These are phyloP conservation scores for Gasterosteus aculeatus DNA, from an alignment of 2,113 vertebrate species.

Conservation along the genomic window DNA sequence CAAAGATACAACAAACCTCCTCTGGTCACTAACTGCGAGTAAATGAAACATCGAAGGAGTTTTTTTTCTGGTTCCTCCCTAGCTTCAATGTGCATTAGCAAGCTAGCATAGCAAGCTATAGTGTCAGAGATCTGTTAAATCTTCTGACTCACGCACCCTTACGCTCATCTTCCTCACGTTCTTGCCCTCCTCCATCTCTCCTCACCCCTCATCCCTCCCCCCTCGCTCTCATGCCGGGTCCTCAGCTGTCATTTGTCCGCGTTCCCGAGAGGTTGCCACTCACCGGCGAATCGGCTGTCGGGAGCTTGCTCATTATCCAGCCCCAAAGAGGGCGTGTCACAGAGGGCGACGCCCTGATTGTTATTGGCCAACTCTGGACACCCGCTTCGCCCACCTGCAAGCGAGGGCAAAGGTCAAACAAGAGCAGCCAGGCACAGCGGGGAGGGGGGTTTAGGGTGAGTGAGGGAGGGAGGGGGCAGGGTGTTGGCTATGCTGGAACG, in stretches of 20 bases:
- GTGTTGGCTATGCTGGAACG: slow-evolving; percentile 60
- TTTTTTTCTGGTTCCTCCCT: neutral
- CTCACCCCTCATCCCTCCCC: neutral
- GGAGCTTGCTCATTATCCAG: slow-evolving; percentile 99
- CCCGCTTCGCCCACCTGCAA: slow-evolving; percentile 87
- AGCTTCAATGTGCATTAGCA: slow-evolving; percentile 1
- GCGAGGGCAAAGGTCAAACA: slow-evolving; percentile 86
- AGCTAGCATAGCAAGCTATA: slow-evolving; percentile 22
- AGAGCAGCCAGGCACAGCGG: slow-evolving; percentile 82
- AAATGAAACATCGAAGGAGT: neutral
- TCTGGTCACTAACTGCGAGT: neutral
- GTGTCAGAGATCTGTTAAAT: slow-evolving; percentile 11
- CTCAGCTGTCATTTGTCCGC: slow-evolving; percentile 82
- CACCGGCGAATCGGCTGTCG: slow-evolving; percentile 97
- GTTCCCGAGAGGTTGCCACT: slow-evolving; percentile 92
- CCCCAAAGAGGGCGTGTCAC: slow-evolving; percentile 91
- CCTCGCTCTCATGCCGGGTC: slow-evolving; percentile 45
- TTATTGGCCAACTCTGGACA: slow-evolving; percentile 99
- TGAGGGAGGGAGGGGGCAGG: slow-evolving; percentile 28
- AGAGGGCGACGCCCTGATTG: slow-evolving; percentile 92
- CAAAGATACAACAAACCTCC: slow-evolving; percentile 31
- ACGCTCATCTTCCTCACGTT: slow-evolving; percentile 11
- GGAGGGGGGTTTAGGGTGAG: slow-evolving; percentile 1
- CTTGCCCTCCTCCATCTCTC: slow-evolving; percentile 25
- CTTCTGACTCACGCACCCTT: slow-evolving; percentile 40